Base-by-base conservation (phyloP, 2,888 invertebrate genomes). In the Koerneria pararmatus region DNA sequence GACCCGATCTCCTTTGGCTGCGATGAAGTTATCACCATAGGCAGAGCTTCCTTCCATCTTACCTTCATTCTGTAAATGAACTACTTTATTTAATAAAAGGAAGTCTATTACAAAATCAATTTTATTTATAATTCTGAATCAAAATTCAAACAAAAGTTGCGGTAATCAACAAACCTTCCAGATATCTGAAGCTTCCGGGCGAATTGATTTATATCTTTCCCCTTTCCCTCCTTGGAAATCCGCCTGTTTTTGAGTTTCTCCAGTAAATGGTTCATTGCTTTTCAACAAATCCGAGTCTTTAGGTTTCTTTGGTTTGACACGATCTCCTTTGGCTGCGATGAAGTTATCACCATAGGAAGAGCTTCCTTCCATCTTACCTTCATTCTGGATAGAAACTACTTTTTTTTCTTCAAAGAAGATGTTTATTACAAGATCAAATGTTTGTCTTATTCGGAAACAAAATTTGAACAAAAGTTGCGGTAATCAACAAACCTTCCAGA, bases 201-300 rank as follows among this genome's bases (percentile, higher is more conserved):
- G 53, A 22, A 63, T 49, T 0, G 62, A 22, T 19, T 71, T 68
- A 15, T 62, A 68, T 2, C 71, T 63, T 5, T 74, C 74, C 0
- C 71, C 77, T n/a, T 54, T 54, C 35, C 70, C 64, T n/a, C 66
- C 46, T 8, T 49, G 37, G 64, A 65, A 76, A 8, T 76, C 76
- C 11, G 51, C 35, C 24, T 65, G 70, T 24, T 67, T 73, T 31
- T 65, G 64, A 1, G 73, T 76, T 53, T 69, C 69, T 1, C 62
- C 63, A 3, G 53, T 65, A 57, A 77, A 77, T 24, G 57, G 29
- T 15, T 72, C 75, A 27, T 75, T 70, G 5, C 71, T 70, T 56
- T 71, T 66, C 22, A 77, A 58, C 22, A 78, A 51, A 32, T 77
- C 66, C 24, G 77, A 72, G 53, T 77, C 78, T 11, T 51, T 48